A percentile compares a stretch with the other conserved stretches of the same genome.
Conservation (phyloP, 2,888 invertebrate genomes). For the Drosophila prolongata region DNA sequence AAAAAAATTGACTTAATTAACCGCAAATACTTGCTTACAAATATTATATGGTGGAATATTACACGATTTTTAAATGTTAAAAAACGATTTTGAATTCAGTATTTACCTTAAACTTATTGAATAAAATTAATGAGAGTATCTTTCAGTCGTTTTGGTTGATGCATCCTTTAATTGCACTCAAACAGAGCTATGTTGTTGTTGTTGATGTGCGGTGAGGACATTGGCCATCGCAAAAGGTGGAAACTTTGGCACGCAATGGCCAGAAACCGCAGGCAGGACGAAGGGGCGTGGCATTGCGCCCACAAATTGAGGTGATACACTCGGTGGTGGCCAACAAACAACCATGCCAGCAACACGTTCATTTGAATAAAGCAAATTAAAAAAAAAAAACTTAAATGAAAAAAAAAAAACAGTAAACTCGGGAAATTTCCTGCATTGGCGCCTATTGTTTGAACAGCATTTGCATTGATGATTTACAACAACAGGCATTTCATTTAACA, state of each 20-base stretch:
- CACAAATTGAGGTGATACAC: conserved; percentile 50
- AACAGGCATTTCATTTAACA: conserved; percentile 45
- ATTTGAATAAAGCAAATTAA: neutral
- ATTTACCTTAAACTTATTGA: no score
- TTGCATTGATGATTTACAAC: conserved; percentile 50
- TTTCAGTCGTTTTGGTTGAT: neutral
- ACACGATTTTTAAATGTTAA: no score
- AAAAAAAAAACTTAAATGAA: neutral
- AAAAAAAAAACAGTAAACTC: conserved; percentile 1
- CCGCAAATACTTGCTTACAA: no score
- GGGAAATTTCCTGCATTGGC: conserved; percentile 29
- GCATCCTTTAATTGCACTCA: conserved; percentile 1
- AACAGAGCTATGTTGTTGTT: conserved; percentile 11
- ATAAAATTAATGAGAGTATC: neutral
- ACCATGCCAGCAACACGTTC: conserved; percentile 2
- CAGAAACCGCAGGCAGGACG: conserved; percentile 52
- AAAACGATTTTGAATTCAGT: no score
- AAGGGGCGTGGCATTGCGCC: conserved; percentile 49
- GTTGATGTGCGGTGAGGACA: conserved; percentile 17
- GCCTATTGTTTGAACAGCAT: conserved; percentile 57
- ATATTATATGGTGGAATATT: no score
- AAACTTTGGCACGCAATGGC: conserved; percentile 63
- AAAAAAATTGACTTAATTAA: no score
- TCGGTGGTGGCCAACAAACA: neutral
- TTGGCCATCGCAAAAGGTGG: conserved; percentile 50